Evolutionary conservation across 37 sponge, comb jelly and placozoan species (phyloP).

Genomic region (Agelas oroides): DNA sequence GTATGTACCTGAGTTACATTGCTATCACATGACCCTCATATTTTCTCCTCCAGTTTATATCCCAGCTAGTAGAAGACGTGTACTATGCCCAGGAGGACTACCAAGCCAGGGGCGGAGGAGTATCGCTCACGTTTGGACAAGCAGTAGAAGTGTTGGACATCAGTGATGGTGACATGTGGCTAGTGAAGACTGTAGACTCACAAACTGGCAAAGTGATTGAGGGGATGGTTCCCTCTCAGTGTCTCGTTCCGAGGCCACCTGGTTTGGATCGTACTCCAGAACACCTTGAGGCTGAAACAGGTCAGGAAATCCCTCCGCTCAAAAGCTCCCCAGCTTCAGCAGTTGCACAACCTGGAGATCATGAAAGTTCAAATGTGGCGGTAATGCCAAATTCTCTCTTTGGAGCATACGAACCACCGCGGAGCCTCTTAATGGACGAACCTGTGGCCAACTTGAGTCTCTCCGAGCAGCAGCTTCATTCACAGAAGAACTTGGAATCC

Average conservation of each 20-base stretch:
- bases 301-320: conserved; percentile 17
- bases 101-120: not conserved
- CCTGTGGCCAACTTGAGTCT: not conserved
- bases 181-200: conserved; percentile 19
- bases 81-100: conserved; percentile 17
- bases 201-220: not conserved
- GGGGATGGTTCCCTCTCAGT: conserved; percentile 1
- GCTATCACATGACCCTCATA: not conserved
- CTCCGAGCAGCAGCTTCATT: not conserved
- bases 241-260: not conserved
- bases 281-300: conserved; percentile 25
- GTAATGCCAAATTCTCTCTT: conserved; percentile 14
- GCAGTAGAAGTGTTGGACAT: conserved; percentile 53
- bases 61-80: not conserved
- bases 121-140: conserved; percentile 20
- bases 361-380: not conserved
- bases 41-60: not conserved
- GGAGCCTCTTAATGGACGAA: not conserved
- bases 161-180: conserved; percentile 26
- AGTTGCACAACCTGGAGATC: not conserved
- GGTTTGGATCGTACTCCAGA: not conserved
- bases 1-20: too few relatives aligned
- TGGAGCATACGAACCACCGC: conserved; percentile 5
- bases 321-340: not conserved
- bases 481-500: too few relatives aligned